Base-by-base conservation (phyloP, 2,888 invertebrate genomes). In the Tholera decimalis region DNA sequence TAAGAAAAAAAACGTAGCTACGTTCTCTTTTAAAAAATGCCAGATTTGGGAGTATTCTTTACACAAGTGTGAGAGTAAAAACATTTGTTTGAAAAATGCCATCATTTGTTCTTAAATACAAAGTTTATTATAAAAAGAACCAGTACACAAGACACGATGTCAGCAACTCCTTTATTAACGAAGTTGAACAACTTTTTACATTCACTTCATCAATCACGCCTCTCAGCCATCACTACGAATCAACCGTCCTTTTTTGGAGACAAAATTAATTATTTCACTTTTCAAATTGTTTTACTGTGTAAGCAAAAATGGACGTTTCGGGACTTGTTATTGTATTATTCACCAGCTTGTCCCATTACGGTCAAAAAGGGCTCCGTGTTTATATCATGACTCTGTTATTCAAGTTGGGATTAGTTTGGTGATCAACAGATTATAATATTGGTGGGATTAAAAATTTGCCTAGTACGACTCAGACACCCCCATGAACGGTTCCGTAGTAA, bases 261-360 rank as follows among this genome's bases (percentile, higher is more conserved):
- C 47, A 64, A 75, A 75, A 79, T 77, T 77, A 79, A 79, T 75
- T 79, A 77, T 79, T 75, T 71, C 51, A 46, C 60, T 77, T 61
- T 41, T 28, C 37, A 75, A 70, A 79, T 75, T 71, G 71, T 75
- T 77, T 79, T 79, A 63, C 60, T 53, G 59, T 63, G 74, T 73
- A 46, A 46, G 57, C 62, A 73, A 61, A 67, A 78, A 63, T 54
- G 22, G 22, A 8, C 15, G 13, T 44, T 64, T 50, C n/a, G 15
- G 33, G 46, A 8, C 15, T 41, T 35, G 22, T 43, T 3, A 18
- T 41, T 73, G 37, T 44, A 68, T 78, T 73, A 77, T 75, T 77
- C 51, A 72, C 18, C 43, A 51, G 47, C 44, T 47, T 37, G 53
- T 55, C 37, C 57, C 41, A 39, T 37, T 55, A 55, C 26, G 9